A percentile compares a stretch with the other conserved stretches of the same genome.
Evolutionary conservation across 2,888 invertebrate genomes (phyloP).

Genomic region (Alentia gelatinosa): DNA sequence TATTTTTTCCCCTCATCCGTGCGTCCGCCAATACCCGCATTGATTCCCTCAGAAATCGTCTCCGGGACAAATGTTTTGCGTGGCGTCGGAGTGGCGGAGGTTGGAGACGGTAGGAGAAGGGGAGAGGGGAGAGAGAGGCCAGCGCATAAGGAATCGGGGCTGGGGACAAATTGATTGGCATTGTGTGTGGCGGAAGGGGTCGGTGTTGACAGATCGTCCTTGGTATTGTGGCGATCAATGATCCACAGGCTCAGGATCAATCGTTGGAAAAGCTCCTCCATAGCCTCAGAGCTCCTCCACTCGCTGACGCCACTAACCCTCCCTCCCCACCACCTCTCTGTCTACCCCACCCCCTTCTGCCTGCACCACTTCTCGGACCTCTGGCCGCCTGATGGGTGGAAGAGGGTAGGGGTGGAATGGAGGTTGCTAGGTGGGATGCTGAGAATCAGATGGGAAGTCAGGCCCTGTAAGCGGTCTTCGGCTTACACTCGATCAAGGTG

Average conservation of each 20-base stretch:
- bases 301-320: not conserved
- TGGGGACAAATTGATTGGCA: not conserved
- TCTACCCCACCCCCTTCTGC: too few relatives aligned
- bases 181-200: not conserved
- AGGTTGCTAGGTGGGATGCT: too few relatives aligned
- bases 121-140: not conserved
- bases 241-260: not conserved
- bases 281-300: not conserved
- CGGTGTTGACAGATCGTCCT: constrained; percentile 10
- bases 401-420: too few relatives aligned
- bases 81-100: too few relatives aligned
- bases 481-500: too few relatives aligned
- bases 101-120: too few relatives aligned
- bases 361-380: too few relatives aligned
- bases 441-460: not conserved
- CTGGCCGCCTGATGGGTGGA: too few relatives aligned
- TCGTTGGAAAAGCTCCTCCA: not conserved
- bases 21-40: not conserved
- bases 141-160: not conserved
- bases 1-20: not conserved
- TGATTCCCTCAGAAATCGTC: not conserved
- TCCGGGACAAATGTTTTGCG: not conserved
- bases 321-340: not conserved
- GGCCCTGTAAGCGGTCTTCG: too few relatives aligned
- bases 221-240: not conserved